phyloP scores from a whole-genome alignment of 1,140 invertebrate species.

The Trypoxylus dichotomus region DNA sequence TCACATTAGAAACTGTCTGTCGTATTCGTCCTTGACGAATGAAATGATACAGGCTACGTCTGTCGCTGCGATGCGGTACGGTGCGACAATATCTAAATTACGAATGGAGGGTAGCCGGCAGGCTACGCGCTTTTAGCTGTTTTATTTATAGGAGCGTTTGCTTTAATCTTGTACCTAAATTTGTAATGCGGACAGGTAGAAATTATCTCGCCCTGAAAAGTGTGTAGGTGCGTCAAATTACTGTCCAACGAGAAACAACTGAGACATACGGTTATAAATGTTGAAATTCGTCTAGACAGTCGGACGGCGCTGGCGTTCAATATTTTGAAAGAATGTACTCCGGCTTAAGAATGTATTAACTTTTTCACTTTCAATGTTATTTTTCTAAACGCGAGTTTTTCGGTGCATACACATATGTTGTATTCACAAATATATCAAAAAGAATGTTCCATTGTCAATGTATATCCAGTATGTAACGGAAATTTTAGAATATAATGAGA shows the following conservation, averaged over 20 bases:
- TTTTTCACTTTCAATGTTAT: no score
- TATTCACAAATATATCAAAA: no score
- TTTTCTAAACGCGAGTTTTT: no score
- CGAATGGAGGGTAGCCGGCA: neutral
- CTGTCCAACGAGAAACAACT: neutral
- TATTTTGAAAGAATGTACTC: no score
- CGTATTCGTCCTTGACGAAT: neutral
- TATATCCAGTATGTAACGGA: no score
- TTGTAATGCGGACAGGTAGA: slow-evolving; percentile 4
- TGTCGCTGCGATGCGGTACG: neutral
- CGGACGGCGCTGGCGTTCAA: no score
- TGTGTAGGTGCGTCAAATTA: neutral
- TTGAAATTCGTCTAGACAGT: neutral
- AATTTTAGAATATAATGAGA: no score
- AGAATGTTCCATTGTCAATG: no score
- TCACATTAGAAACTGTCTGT: neutral
- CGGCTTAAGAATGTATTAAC: no score
- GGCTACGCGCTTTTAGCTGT: neutral
- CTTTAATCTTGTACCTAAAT: neutral
- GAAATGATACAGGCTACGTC: neutral
- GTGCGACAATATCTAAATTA: neutral
- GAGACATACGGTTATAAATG: neutral
- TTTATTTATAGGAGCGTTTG: slow-evolving; percentile 1
- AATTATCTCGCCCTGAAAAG: neutral
- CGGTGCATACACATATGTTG: no score